Evolutionary conservation across 2,797 vertebrate species (phyloP).

Genomic region (Somateria mollissima): DNA sequence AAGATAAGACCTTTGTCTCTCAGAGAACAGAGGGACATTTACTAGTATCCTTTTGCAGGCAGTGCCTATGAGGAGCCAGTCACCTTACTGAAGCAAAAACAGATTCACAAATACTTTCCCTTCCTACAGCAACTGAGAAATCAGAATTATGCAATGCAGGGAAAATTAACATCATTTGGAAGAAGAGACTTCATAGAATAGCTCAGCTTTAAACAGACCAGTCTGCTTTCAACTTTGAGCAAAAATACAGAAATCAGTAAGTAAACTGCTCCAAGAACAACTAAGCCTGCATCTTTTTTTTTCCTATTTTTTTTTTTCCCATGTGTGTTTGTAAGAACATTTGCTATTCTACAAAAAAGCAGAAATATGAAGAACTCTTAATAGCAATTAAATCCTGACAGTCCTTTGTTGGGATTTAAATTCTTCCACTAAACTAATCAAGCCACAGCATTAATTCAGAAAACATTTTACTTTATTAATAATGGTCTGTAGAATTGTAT

Average conservation of each 20-base stretch:
- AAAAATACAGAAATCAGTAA: not conserved
- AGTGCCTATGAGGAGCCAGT: not conserved
- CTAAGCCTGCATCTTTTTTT: not conserved
- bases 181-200: not conserved
- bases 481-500: not conserved
- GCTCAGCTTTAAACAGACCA: conserved; percentile 40
- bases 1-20: not conserved
- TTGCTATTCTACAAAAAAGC: not conserved
- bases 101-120: not conserved
- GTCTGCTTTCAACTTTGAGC: not conserved
- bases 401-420: not conserved
- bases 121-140: not conserved
- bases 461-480: not conserved
- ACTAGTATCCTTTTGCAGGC: not conserved
- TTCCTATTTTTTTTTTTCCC: not conserved
- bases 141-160: not conserved
- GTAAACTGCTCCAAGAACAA: not conserved
- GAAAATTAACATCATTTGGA: not conserved
- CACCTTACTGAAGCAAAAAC: not conserved
- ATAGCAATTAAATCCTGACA: not conserved
- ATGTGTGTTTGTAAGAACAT: not conserved
- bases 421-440: not conserved
- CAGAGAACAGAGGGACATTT: not conserved
- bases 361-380: not conserved
- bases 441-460: not conserved